Conservation (phyloP, 2,888 invertebrate genomes). For the Synanthedon tipuliformis region DNA sequence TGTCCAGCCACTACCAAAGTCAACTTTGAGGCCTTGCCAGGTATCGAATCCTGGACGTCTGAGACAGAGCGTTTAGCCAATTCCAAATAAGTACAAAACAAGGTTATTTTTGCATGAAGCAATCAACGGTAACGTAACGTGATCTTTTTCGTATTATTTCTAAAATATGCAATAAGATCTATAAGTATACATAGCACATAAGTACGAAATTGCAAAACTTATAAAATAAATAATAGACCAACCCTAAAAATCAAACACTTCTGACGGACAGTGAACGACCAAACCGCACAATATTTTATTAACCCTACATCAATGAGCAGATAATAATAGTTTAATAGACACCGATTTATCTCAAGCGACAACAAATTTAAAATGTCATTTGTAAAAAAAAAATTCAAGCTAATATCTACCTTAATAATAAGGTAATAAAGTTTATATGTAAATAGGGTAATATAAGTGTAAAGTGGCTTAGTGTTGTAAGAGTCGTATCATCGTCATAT, state of each 20-base stretch:
- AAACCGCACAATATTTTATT: constrained; percentile 62
- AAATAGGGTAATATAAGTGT: not conserved
- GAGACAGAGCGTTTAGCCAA: too few relatives aligned
- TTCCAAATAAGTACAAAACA: too few relatives aligned
- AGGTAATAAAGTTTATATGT: not conserved
- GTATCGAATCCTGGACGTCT: too few relatives aligned
- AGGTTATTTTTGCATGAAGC: too few relatives aligned
- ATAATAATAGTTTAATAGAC: constrained; percentile 67
- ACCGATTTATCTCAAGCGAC: constrained; percentile 45
- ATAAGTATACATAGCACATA: not conserved
- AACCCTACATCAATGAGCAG: constrained; percentile 50
- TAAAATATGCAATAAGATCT: too few relatives aligned
- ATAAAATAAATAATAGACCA: not conserved
- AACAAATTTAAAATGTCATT: constrained; percentile 1
- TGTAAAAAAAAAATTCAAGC: constrained; percentile 6
- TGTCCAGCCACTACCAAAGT: too few relatives aligned
- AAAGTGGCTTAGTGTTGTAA: constrained; percentile 19
- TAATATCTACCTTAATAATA: constrained; percentile 10
- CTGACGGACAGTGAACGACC: constrained; percentile 21
- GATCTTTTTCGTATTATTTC: too few relatives aligned
- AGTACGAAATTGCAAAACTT: not conserved
- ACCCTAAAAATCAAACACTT: constrained; percentile 23
- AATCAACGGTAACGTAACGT: too few relatives aligned
- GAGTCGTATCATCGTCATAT: constrained; percentile 64
- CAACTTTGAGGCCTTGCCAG: too few relatives aligned